phyloP scores from a whole-genome alignment of 2,888 invertebrate species.

The Machimus atricapillus region DNA sequence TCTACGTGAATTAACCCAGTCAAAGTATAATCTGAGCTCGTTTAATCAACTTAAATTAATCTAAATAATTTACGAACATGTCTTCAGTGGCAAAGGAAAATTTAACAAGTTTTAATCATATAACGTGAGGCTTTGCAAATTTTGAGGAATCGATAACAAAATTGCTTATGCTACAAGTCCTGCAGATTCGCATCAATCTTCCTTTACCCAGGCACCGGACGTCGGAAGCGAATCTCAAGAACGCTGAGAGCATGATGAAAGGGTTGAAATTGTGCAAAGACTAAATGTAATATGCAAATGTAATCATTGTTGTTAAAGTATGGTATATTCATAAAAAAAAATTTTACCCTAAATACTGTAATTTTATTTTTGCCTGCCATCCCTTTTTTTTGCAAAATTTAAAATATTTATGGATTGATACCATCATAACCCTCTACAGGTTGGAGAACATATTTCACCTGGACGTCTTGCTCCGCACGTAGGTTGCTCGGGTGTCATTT shows the following conservation, averaged over 20 bases:
- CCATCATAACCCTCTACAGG: neutral
- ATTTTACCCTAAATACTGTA: neutral
- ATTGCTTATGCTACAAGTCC: neutral
- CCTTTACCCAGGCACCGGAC: neutral
- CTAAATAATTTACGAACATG: neutral
- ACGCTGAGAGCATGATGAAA: neutral
- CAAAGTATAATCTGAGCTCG: neutral
- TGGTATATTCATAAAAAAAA: neutral
- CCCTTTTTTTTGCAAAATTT: neutral
- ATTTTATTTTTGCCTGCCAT: neutral
- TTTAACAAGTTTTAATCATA: neutral
- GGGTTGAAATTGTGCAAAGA: neutral
- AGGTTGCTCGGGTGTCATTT: neutral
- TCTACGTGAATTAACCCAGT: neutral
- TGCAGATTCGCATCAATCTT: neutral
- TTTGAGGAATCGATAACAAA: neutral
- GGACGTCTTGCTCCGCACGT: neutral
- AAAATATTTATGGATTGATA: neutral
- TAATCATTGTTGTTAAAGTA: neutral
- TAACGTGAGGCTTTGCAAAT: neutral
- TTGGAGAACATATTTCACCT: neutral
- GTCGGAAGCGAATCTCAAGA: neutral
- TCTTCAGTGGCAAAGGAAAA: neutral
- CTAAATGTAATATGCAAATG: neutral
- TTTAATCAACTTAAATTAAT: neutral